Conservation (phyloP, 2,797 vertebrate genomes). For the Etheostoma perlongum region DNA sequence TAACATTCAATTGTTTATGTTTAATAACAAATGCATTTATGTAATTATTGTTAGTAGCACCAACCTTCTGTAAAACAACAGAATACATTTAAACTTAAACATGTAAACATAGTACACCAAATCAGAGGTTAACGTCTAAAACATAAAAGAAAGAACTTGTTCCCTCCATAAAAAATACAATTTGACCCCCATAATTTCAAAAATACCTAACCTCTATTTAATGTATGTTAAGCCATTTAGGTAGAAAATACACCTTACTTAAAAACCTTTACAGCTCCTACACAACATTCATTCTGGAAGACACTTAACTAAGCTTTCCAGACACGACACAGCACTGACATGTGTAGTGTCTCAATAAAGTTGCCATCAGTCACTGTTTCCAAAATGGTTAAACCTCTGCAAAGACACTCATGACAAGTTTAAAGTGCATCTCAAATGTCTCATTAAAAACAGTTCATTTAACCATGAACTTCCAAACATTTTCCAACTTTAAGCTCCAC, state of each 20-base stretch:
- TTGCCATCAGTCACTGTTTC: neutral
- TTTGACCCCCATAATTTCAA: neutral
- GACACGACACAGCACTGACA: neutral
- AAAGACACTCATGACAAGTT: neutral
- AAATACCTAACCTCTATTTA: neutral
- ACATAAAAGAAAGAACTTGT: neutral
- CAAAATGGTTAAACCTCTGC: neutral
- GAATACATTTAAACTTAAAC: neutral
- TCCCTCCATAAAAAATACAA: neutral
- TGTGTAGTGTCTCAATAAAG: neutral
- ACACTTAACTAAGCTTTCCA: neutral
- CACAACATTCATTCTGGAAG: neutral
- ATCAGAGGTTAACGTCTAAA: neutral
- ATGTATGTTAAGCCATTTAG: neutral
- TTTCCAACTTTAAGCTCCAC: neutral
- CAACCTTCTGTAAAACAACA: neutral
- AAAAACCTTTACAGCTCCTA: neutral
- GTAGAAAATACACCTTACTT: neutral
- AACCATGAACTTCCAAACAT: neutral
- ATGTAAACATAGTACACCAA: neutral
- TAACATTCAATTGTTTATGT: neutral
- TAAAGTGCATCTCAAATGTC: conserved; percentile 1
- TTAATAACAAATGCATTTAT: neutral
- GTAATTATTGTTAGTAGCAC: neutral
- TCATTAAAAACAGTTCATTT: conserved; percentile 13